These are phyloP conservation scores for Syndactyla subalaris DNA, from an alignment of 2,797 vertebrate genomes.

Conservation along the genomic window DNA sequence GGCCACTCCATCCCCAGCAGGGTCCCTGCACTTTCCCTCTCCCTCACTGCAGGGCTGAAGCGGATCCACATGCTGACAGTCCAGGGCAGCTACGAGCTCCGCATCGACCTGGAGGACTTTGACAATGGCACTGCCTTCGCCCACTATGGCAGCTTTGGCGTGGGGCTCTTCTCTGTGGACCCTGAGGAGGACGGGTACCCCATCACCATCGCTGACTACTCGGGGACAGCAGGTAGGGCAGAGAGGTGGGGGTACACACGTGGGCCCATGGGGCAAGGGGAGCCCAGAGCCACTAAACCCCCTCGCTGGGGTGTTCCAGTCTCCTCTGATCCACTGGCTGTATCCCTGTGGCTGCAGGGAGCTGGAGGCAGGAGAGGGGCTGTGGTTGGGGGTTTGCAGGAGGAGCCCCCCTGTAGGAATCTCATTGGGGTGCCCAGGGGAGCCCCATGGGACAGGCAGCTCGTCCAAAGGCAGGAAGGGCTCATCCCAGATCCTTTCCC, in stretches of 20 bases:
- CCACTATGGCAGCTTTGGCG: constrained; percentile 90
- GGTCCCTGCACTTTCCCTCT: neutral
- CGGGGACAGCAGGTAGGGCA: constrained; percentile 89
- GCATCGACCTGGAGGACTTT: constrained; percentile 94
- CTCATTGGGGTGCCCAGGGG: neutral
- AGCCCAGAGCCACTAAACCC: accelerated
- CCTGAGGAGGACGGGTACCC: constrained; percentile 95
- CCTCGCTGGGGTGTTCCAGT: accelerated
- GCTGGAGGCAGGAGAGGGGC: neutral
- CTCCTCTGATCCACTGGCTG: accelerated
- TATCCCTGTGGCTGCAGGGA: neutral
- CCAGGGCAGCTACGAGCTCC: constrained; percentile 93
- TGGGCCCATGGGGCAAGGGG: accelerated
- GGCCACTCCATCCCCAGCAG: accelerated
- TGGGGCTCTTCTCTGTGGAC: constrained; percentile 94
- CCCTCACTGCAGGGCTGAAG: constrained; percentile 81
- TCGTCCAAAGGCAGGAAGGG: neutral
- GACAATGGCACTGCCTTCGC: constrained; percentile 93
- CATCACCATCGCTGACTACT: constrained; percentile 89
- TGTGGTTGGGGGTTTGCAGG: neutral
- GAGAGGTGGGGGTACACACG: accelerated
- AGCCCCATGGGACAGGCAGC: neutral
- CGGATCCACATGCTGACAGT: constrained; percentile 91
- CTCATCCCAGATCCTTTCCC: neutral
- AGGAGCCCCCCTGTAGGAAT: neutral